Evolutionary conservation across 2,888 invertebrate genomes (phyloP), one percentile per base, ranked within the genome.

Genomic region (Orthonevra nobilis): DNA sequence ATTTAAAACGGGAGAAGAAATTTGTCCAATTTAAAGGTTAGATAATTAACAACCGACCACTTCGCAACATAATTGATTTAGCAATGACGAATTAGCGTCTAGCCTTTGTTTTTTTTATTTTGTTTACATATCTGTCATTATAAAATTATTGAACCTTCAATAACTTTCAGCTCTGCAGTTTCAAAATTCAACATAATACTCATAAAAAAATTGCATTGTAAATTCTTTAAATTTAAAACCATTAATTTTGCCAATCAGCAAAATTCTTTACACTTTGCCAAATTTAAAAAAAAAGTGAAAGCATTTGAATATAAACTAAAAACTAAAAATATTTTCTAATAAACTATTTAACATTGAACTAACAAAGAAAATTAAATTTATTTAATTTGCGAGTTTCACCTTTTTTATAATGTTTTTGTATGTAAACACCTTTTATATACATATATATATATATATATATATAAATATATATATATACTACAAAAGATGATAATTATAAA

Each of bases 351-450:
- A 44, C 54, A 46, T 66, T 66, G 44, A 54, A 64, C 64, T 66
- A 56, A 36, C 54, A 66, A 30, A 23, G 38, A 17, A 32, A 48
- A 17, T 48, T 28, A 38, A 48, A 17, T 26, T 56, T 40, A 48
- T 54, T 60, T 69, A 20, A 69, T 69, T 69, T 69, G 68, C 68
- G 50, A 68, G 50, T 69, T 69, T 69, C 68, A 69, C 68, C n/a
- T 69, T 69, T 61, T 69, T 69, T 69, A 69, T 69, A 69, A 69
- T 58, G 68, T 69, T 69, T 69, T 69, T 69, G 68, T 69, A 69
- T 58, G 68, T 69, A 69, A 68, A 69, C 68, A 69, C 68, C 56
- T 69, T 69, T 69, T 69, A 69, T 69, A 69, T 58, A 68, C 58
- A 60, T 48, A 68, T 69, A 60, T 48, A 68, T 14, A 68, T 50